Conservation (phyloP, 2,888 invertebrate genomes). For the Bombyx huttoni region DNA sequence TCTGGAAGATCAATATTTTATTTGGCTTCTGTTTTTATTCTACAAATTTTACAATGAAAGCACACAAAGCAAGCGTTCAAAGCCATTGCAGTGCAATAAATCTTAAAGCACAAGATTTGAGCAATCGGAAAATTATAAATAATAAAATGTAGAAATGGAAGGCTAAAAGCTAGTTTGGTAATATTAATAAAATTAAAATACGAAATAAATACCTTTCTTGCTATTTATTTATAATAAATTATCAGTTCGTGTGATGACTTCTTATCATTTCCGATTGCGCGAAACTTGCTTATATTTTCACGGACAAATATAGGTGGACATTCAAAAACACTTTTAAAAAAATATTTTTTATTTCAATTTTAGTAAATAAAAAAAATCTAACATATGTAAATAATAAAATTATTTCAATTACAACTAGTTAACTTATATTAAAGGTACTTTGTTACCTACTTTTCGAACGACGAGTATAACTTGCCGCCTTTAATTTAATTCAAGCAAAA, state of each 20-base stretch:
- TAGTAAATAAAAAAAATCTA: neutral
- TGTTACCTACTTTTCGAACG: neutral
- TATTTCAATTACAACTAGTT: neutral
- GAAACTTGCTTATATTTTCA: neutral
- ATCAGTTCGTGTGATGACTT: neutral
- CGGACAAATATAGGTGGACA: neutral
- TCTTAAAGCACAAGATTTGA: neutral
- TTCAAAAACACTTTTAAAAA: neutral
- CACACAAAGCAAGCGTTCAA: slow-evolving; percentile 20
- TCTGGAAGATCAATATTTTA: slow-evolving; percentile 32
- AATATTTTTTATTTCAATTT: neutral
- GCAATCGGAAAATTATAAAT: neutral
- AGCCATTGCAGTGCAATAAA: slow-evolving; percentile 2
- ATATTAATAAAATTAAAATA: neutral
- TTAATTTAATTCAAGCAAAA: neutral
- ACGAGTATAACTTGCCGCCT: neutral
- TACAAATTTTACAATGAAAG: slow-evolving; percentile 13
- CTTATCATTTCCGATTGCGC: neutral
- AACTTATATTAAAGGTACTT: neutral
- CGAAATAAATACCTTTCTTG: neutral
- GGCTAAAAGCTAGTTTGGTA: neutral
- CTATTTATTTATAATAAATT: neutral
- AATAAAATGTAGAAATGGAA: neutral
- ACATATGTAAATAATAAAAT: neutral
- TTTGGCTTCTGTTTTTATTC: neutral